Conservation (phyloP, 2,797 vertebrate species). For the Helarctos malayanus region DNA sequence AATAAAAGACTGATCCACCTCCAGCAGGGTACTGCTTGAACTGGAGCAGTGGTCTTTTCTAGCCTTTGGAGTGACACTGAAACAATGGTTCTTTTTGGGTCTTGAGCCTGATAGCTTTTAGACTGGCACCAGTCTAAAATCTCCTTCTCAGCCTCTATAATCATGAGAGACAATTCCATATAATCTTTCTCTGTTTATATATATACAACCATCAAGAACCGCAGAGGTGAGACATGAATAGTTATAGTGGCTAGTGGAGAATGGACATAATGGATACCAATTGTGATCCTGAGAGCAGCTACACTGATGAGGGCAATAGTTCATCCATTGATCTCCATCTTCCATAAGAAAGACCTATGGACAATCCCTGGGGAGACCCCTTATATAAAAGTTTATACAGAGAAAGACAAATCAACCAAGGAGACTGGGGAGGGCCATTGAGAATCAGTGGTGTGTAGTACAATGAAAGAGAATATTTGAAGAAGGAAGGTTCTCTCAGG, state of each 20-base stretch:
- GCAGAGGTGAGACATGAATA: neutral
- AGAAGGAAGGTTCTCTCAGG: neutral
- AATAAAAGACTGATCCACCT: neutral
- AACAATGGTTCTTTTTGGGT: neutral
- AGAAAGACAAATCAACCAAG: neutral
- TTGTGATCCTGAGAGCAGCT: neutral
- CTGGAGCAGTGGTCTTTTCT: neutral
- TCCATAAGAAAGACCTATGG: neutral
- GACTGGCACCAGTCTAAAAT: neutral
- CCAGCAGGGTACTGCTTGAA: no score
- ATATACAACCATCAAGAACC: neutral
- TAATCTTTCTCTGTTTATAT: neutral
- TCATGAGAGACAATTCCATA: neutral
- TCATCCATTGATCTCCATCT: neutral
- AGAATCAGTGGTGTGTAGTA: neutral
- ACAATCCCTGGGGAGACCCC: neutral
- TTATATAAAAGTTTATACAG: neutral
- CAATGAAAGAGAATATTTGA: neutral
- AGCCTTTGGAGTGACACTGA: neutral
- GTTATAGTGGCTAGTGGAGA: neutral
- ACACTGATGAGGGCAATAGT: neutral
- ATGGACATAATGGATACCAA: neutral
- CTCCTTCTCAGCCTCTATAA: neutral
- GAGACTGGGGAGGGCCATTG: neutral
- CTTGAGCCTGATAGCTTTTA: neutral